Evolutionary conservation across 2,797 vertebrate species (phyloP).

Genomic region (Pampus argenteus): DNA sequence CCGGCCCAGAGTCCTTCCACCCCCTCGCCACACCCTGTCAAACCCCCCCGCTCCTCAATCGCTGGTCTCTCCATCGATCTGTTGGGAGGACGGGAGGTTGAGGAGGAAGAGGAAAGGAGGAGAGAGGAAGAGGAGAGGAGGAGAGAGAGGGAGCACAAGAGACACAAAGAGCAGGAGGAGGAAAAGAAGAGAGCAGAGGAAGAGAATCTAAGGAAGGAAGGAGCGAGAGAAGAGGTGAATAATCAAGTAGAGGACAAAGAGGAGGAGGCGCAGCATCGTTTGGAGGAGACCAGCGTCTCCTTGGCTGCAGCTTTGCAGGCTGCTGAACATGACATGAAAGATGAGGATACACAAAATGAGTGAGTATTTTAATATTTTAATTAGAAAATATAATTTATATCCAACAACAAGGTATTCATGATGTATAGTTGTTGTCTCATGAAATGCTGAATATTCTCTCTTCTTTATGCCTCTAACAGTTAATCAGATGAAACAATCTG

Average conservation of each 20-base stretch:
- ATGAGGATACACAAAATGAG: constrained; percentile 89
- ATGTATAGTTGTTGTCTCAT: neutral
- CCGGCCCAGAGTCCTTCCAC: constrained; percentile 85
- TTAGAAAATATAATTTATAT: neutral
- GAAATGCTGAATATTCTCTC: neutral
- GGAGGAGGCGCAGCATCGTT: constrained; percentile 60
- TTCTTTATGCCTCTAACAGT: neutral
- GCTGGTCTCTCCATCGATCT: constrained; percentile 83
- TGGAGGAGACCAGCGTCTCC: constrained; percentile 95
- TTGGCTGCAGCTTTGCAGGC: constrained; percentile 92
- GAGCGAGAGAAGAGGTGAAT: constrained; percentile 34
- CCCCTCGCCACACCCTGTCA: constrained; percentile 89
- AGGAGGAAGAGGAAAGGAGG: constrained; percentile 78
- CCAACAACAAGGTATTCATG: neutral
- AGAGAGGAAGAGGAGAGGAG: constrained; percentile 62
- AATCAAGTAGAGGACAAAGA: constrained; percentile 41
- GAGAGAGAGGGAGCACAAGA: constrained; percentile 56
- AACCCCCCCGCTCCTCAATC: constrained; percentile 94
- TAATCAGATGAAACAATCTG: neutral
- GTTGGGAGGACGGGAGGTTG: constrained; percentile 74
- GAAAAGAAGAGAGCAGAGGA: constrained; percentile 53
- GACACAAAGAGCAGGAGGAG: constrained; percentile 51
- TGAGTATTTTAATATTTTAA: constrained; percentile 72
- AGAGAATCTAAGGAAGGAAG: constrained; percentile 40
- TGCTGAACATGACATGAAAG: constrained; percentile 92